A percentile compares a stretch with the other conserved stretches of the same genome.
phyloP scores from a whole-genome alignment of 1,140 invertebrate species.

The Ceratina australensis region DNA sequence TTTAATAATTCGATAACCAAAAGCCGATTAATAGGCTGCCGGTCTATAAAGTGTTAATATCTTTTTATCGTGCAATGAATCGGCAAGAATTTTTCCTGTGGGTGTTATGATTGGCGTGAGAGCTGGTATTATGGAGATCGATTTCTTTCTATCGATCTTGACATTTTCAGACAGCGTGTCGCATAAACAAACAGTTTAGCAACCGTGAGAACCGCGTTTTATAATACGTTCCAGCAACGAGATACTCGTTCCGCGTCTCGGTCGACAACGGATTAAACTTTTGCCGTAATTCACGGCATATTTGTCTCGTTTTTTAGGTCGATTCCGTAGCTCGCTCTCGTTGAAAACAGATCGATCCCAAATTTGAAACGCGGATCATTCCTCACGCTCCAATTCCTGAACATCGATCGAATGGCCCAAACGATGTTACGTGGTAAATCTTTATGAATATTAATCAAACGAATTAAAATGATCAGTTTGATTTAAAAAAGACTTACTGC shows the following conservation, averaged over 20 bases:
- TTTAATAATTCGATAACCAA: no score
- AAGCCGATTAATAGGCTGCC: no score
- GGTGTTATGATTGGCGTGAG: conserved; percentile 1
- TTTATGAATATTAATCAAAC: no score
- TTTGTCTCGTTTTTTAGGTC: background rate
- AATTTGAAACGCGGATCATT: background rate
- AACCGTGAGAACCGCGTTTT: background rate
- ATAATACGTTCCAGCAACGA: background rate
- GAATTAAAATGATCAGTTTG: no score
- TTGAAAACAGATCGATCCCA: background rate
- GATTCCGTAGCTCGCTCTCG: background rate
- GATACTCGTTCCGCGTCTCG: background rate
- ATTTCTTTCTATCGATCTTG: background rate
- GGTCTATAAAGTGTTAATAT: no score
- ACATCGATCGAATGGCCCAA: background rate
- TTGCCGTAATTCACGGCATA: background rate
- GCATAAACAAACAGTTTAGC: background rate
- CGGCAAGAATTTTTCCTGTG: conserved; percentile 4
- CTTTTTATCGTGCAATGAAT: no score
- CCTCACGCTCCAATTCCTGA: background rate
- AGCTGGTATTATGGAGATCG: background rate
- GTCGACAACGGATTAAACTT: conserved; percentile 11
- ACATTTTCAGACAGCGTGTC: no score
- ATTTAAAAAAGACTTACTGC: no score
- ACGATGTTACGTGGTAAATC: no score